Conservation (phyloP, 2,888 invertebrate species). For the Ophraella communa region DNA sequence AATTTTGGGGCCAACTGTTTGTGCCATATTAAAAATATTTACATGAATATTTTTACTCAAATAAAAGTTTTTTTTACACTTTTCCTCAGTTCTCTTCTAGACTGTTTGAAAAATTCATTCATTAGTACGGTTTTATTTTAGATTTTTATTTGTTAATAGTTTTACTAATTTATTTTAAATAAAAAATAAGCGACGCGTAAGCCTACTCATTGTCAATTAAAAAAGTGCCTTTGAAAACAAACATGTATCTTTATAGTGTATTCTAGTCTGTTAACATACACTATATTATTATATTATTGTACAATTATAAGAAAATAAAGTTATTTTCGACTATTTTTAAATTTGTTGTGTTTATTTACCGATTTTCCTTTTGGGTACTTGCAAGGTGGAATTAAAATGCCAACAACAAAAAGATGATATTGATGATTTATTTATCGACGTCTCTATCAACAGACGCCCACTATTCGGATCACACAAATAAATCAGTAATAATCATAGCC, state of each 20-base stretch:
- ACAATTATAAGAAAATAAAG: conserved; percentile 1
- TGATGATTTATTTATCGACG: conserved; percentile 56
- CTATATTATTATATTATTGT: neutral
- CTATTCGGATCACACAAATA: conserved; percentile 56
- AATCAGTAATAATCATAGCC: conserved; percentile 41
- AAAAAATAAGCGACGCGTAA: neutral
- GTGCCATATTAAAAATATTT: conserved; percentile 18
- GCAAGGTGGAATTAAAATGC: neutral
- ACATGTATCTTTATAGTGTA: conserved; percentile 1
- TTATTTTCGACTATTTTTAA: neutral
- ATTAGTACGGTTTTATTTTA: no score
- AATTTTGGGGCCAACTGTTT: conserved; percentile 14
- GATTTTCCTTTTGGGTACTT: neutral
- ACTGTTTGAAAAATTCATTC: neutral
- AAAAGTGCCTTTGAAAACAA: conserved; percentile 7
- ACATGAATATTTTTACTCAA: neutral
- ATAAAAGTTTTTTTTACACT: neutral
- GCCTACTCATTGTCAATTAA: conserved; percentile 1
- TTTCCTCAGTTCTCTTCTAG: neutral
- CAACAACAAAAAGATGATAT: conserved; percentile 23
- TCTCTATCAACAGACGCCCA: conserved; percentile 59
- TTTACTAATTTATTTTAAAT: conserved; percentile 1
- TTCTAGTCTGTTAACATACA: conserved; percentile 5
- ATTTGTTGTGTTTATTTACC: neutral
- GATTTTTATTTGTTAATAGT: neutral